Percentiles rank a stretch among this genome's conserved stretches.
Conservation (phyloP, 1,140 invertebrate genomes). For the Conopomorpha cramerella region DNA sequence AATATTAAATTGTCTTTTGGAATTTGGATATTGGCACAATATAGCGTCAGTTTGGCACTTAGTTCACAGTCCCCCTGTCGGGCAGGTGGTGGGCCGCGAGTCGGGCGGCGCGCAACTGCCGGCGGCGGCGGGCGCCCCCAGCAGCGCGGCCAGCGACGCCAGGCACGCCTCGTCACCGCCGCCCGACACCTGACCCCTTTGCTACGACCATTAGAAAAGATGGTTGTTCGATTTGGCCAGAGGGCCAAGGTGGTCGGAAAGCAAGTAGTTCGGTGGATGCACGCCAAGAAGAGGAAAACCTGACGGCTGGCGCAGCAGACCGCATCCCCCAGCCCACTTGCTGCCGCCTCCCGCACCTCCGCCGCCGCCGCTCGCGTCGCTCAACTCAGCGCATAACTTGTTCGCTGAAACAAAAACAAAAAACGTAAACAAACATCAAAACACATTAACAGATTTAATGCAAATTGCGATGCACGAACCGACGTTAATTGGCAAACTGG, state of each 20-base stretch:
- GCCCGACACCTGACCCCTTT: too few relatives aligned
- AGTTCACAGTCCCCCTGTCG: too few relatives aligned
- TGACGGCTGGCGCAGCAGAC: conserved; percentile 44
- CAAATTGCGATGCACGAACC: too few relatives aligned
- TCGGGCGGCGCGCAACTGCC: too few relatives aligned
- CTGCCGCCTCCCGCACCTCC: conserved; percentile 23
- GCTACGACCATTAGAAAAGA: conserved; percentile 52
- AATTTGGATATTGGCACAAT: too few relatives aligned
- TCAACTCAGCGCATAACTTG: conserved; percentile 44
- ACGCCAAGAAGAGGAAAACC: conserved; percentile 47
- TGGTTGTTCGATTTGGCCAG: conserved; percentile 53
- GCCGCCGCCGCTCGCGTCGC: conserved; percentile 18
- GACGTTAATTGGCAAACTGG: conserved; percentile 24
- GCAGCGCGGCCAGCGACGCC: too few relatives aligned
- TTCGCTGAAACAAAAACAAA: conserved; percentile 24
- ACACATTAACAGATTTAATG: background rate
- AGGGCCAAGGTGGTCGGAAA: conserved; percentile 48
- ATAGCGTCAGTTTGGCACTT: too few relatives aligned
- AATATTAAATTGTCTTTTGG: too few relatives aligned
- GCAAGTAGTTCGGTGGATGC: conserved; percentile 46
- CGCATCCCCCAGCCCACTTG: conserved; percentile 48
- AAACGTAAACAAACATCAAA: background rate
- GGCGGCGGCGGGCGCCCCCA: too few relatives aligned
- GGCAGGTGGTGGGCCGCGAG: too few relatives aligned
- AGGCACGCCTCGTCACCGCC: too few relatives aligned